A percentile compares a stretch with the other conserved stretches of the same genome.
Evolutionary conservation across 2,797 vertebrate genomes (phyloP).

Genomic region (Eidolon dupreanum): DNA sequence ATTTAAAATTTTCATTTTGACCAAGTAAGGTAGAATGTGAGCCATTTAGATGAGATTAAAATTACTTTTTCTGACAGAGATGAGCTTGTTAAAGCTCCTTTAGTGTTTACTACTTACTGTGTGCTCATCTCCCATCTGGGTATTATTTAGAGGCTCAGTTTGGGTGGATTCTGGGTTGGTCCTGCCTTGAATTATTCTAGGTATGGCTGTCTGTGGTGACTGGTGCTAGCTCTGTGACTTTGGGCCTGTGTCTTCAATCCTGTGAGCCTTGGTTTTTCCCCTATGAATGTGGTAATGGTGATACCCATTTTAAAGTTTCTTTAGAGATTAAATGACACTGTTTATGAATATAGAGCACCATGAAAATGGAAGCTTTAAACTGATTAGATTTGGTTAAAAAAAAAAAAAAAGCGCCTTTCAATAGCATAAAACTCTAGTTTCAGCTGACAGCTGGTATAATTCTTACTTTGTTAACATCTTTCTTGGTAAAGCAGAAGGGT

Average conservation of each 20-base stretch:
- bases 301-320: neutral
- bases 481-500: slow-evolving; percentile 45
- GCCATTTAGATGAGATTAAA: neutral
- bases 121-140: neutral
- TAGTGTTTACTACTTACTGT: no score
- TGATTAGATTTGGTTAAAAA: neutral
- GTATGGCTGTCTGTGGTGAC: neutral
- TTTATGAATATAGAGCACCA: neutral
- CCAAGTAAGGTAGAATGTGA: neutral
- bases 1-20: neutral
- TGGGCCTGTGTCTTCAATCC: neutral
- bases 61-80: neutral
- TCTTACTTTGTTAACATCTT: rapidly evolving
- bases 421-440: neutral
- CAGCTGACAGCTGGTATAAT: neutral
- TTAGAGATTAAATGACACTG: neutral
- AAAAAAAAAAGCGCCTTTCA: neutral
- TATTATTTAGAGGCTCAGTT: no score
- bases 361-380: neutral
- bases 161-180: neutral
- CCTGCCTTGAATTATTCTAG: neutral
- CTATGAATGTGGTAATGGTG: neutral
- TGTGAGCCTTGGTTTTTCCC: neutral
- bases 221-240: neutral
- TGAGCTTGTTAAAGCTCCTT: neutral